Percentiles rank a stretch among this genome's conserved stretches.
These are phyloP conservation scores for Bibio marci DNA, from an alignment of 2,888 invertebrate genomes.

Conservation along the genomic window DNA sequence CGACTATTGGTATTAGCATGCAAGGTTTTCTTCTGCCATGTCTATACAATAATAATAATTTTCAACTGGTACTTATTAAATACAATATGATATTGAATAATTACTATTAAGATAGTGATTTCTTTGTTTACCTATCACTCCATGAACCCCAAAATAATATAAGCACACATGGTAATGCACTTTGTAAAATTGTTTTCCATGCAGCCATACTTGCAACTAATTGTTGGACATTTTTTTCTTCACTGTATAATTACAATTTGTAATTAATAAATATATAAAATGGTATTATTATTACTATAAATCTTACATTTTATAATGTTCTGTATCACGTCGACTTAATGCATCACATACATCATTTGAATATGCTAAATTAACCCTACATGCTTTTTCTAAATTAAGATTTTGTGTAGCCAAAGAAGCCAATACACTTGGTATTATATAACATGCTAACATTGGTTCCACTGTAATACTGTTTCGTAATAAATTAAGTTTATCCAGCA, in stretches of 20 bases:
- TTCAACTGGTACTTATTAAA: not conserved
- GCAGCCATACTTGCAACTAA: conserved; percentile 66
- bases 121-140: conserved; percentile 37
- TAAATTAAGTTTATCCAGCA: no score
- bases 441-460: conserved; percentile 45
- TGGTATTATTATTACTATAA: conserved; percentile 32
- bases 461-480: conserved; percentile 39
- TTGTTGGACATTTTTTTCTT: conserved; percentile 50
- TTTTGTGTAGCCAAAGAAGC: conserved; percentile 69
- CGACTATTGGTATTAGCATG: conserved; percentile 65
- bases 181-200: conserved; percentile 74
- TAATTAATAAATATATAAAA: conserved; percentile 11
- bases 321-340: conserved; percentile 53
- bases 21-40: conserved; percentile 40
- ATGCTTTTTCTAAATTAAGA: conserved; percentile 71
- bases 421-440: conserved; percentile 43
- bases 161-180: conserved; percentile 61
- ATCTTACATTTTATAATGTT: conserved; percentile 32
- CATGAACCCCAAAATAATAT: conserved; percentile 70
- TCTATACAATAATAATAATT: conserved; percentile 10
- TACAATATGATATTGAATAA: no score
- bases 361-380: conserved; percentile 61
- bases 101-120: not conserved
- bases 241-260: conserved; percentile 21
- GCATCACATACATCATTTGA: conserved; percentile 59